These are phyloP conservation scores for Halictus quadricinctus DNA, from an alignment of 2,888 invertebrate genomes.

Conservation along the genomic window DNA sequence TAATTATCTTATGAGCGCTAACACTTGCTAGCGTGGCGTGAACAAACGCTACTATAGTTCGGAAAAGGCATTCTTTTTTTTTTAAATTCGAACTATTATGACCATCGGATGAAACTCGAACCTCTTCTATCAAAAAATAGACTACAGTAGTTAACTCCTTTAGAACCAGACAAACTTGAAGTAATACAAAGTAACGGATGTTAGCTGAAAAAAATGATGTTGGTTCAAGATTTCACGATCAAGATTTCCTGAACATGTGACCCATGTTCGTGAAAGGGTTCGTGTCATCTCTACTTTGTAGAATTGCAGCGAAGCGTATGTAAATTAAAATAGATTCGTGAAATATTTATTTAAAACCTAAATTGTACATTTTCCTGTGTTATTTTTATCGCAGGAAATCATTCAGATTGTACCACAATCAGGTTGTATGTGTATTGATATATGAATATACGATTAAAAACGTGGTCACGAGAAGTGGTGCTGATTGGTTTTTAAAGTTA, in stretches of 20 bases:
- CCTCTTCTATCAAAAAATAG: not conserved
- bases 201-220: not conserved
- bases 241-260: not conserved
- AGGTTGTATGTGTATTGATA: not conserved
- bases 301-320: not conserved
- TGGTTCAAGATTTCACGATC: not conserved
- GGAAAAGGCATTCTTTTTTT: not conserved
- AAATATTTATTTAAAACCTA: no score
- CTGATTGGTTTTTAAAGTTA: constrained; percentile 48
- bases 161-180: not conserved
- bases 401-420: not conserved
- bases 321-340: not conserved
- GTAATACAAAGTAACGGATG: not conserved
- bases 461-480: not conserved
- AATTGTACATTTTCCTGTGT: not conserved
- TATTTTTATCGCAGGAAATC: not conserved
- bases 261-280: not conserved
- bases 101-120: not conserved
- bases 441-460: constrained; percentile 33
- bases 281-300: not conserved
- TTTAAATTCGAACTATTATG: not conserved
- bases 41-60: not conserved
- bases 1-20: not conserved
- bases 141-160: not conserved
- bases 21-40: not conserved